Percentiles rank a stretch among this genome's conserved stretches.
These are phyloP conservation scores for Python bivittatus DNA, from an alignment of 2,113 vertebrate genomes.

Conservation along the genomic window DNA sequence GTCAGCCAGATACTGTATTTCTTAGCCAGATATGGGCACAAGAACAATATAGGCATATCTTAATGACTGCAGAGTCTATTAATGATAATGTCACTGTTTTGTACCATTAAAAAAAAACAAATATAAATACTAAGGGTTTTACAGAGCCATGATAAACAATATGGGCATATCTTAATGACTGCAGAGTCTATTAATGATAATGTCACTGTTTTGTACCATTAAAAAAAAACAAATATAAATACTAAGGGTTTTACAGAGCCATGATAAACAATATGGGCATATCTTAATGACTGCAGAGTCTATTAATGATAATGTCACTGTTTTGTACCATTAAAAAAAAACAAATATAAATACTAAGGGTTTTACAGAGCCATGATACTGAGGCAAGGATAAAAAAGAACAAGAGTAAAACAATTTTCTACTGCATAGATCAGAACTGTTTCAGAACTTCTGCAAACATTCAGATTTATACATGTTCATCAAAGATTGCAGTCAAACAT, in stretches of 20 bases:
- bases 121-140: not conserved
- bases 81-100: not conserved
- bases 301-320: not conserved
- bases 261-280: not conserved
- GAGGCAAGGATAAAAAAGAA: no score
- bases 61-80: not conserved
- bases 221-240: not conserved
- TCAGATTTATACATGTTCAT: not conserved
- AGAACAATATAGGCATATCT: not conserved
- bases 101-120: not conserved
- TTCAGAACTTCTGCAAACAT: not conserved
- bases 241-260: not conserved
- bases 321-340: not conserved
- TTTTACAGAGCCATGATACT: not conserved
- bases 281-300: not conserved
- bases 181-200: not conserved
- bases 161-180: not conserved
- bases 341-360: not conserved
- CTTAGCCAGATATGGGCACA: not conserved
- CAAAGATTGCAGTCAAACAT: not conserved
- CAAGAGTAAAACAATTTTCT: not conserved
- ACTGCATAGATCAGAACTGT: not conserved
- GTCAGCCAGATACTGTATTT: not conserved
- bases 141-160: not conserved
- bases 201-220: not conserved